These are phyloP conservation scores for Elephas maximus DNA, from an alignment of 2,113 vertebrate species.

Conservation along the genomic window DNA sequence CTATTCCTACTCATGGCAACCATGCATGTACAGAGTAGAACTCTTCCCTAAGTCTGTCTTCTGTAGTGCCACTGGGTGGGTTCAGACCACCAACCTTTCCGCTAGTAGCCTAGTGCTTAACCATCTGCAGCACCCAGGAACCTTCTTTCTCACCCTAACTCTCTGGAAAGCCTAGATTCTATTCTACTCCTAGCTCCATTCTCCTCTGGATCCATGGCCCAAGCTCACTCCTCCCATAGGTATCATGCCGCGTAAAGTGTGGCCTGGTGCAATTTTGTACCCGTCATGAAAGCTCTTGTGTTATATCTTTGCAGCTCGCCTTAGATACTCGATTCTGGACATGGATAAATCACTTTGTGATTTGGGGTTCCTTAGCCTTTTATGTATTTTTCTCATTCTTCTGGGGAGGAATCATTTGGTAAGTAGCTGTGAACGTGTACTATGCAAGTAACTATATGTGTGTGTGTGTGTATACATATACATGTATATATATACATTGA, in stretches of 20 bases:
- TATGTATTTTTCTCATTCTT: constrained; percentile 99
- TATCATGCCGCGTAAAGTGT: neutral
- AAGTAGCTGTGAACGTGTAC: constrained; percentile 79
- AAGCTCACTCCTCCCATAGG: neutral
- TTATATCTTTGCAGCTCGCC: constrained; percentile 91
- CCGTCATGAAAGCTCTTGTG: constrained; percentile 20
- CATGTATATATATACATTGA: neutral
- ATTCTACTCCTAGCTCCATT: constrained; percentile 29
- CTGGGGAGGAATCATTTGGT: constrained; percentile 99
- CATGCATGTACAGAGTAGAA: too few species aligned
- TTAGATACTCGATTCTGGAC: constrained; percentile 99
- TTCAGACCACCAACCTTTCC: neutral
- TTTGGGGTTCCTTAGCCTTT: constrained; percentile 98
- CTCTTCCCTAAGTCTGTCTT: too few species aligned
- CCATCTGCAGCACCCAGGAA: neutral
- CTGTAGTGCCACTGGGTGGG: neutral
- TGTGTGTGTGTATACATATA: neutral
- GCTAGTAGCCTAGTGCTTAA: neutral
- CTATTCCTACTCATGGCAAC: neutral
- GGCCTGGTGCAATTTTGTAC: neutral
- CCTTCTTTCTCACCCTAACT: neutral
- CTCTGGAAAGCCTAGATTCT: constrained; percentile 22
- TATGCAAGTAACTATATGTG: neutral
- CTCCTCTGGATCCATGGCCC: neutral
- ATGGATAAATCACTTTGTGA: constrained; percentile 99